Evolutionary conservation across 2,113 vertebrate genomes (phyloP).

Genomic region (Erinaceus europaeus): DNA sequence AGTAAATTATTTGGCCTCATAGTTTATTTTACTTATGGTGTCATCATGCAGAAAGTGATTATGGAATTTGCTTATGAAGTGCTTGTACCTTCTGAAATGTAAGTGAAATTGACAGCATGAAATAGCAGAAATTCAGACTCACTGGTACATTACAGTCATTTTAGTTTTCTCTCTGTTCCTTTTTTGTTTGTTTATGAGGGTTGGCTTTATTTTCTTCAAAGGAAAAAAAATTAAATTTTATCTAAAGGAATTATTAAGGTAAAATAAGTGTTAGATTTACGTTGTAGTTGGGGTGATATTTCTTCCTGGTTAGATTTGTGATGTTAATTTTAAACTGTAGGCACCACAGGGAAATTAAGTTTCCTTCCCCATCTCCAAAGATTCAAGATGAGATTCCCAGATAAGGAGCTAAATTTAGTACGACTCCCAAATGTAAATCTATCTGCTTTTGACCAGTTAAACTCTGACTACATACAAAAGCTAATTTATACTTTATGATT

Average conservation of each 20-base stretch:
- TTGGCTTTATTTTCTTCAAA: neutral
- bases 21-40: constrained; percentile 46
- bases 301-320: constrained; percentile 40
- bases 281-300: constrained; percentile 14
- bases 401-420: constrained; percentile 54
- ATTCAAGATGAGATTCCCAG: constrained; percentile 56
- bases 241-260: constrained; percentile 21
- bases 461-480: constrained; percentile 56
- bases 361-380: neutral
- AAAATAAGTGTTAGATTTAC: constrained; percentile 32
- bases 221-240: constrained; percentile 38
- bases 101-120: constrained; percentile 19
- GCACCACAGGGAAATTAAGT: neutral
- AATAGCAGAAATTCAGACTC: neutral
- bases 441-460: constrained; percentile 67
- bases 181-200: constrained; percentile 49
- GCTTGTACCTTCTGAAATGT: constrained; percentile 1
- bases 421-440: constrained; percentile 53
- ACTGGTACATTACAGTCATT: neutral
- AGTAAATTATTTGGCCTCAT: constrained; percentile 16
- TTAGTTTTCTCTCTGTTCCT: constrained; percentile 54
- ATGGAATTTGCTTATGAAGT: neutral
- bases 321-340: constrained; percentile 18
- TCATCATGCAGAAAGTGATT: neutral
- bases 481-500: constrained; percentile 53